Percentiles rank a stretch among this genome's conserved stretches.
Conservation (phyloP, 1,140 invertebrate species). For the Orussus abietinus region DNA sequence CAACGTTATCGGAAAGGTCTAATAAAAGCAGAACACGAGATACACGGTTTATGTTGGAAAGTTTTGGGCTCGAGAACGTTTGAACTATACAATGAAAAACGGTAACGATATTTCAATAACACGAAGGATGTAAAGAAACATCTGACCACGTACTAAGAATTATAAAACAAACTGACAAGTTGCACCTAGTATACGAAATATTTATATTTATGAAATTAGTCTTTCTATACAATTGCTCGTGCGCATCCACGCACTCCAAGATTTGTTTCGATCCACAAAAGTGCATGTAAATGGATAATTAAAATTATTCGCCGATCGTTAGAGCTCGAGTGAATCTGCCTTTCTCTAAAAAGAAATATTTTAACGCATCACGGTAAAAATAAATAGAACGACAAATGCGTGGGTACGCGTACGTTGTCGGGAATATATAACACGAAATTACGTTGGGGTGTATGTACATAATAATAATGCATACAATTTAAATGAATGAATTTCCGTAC, state of each 20-base stretch:
- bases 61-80: too few relatives aligned
- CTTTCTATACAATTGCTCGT: slow-evolving; percentile 50
- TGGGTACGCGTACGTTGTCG: slow-evolving; percentile 25
- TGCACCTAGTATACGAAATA: slow-evolving; percentile 49
- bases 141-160: too few relatives aligned
- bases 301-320: slow-evolving; percentile 36
- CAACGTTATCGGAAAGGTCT: too few relatives aligned
- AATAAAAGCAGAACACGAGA: too few relatives aligned
- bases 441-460: slow-evolving; percentile 31
- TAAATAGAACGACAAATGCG: slow-evolving; percentile 40
- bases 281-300: slow-evolving; percentile 30
- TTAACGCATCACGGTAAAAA: slow-evolving; percentile 30
- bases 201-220: slow-evolving; percentile 54
- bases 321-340: slow-evolving; percentile 20
- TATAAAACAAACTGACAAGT: too few relatives aligned
- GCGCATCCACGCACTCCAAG: slow-evolving; percentile 31
- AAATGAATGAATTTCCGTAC: slow-evolving; percentile 26
- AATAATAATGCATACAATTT: slow-evolving; percentile 26
- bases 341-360: slow-evolving; percentile 4
- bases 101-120: too few relatives aligned
- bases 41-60: too few relatives aligned
- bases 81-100: too few relatives aligned
- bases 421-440: slow-evolving; percentile 29
- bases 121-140: too few relatives aligned
- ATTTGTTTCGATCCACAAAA: slow-evolving; percentile 26